Base-by-base conservation (phyloP, 2,113 vertebrate genomes). In the Perccottus glenii region DNA sequence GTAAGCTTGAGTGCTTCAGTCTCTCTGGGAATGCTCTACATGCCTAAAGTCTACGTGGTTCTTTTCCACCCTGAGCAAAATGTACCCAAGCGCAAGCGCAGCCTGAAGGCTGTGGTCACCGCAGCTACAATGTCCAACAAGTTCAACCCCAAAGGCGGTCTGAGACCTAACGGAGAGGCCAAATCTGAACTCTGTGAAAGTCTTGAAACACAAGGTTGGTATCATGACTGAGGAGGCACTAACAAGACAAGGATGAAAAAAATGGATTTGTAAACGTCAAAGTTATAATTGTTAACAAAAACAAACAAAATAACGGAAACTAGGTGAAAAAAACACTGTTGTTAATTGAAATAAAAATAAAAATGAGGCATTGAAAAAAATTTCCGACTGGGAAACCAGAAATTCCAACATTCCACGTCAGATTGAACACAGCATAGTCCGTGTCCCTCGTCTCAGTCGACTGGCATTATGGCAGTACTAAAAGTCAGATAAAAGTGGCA, bases 101-200 rank as follows among this genome's bases (percentile, higher is more conserved):
- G 96, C 85, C 95, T 98, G 86, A 98, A 98, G 84, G 96, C 96
- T 0, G 96, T 98, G 70, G 96, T 97, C 88, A 98, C 96, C 0
- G 96, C 96, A 0, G 96, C 96, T 79, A 95, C 96, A 78, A 98
- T 98, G 96, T 95, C 96, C 91, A 98, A 97, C 93, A 98, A 98
- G 91, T 98, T 98, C 91, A 96, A 94, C 12, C 95, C 96, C 85
- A 98, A 98, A 80, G 95, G 94, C 61, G 85, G 93, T 71, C 93
- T 96, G 86, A 92, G 96, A 65, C 96, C 96, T 84, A 98, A 98
- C 0, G 96, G 96, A 6, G 96, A 98, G 82, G 96, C 96, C 89
- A 98, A 97, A 86, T 96, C 96, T 0, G 96, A 98, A 88, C 94
- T 98, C 75, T 98, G 96, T 2, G 96, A 98, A 81, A 97, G 93